A percentile compares a stretch with the other conserved stretches of the same genome.
Conservation (phyloP, 2,113 vertebrate genomes). For the Tupaia tana region DNA sequence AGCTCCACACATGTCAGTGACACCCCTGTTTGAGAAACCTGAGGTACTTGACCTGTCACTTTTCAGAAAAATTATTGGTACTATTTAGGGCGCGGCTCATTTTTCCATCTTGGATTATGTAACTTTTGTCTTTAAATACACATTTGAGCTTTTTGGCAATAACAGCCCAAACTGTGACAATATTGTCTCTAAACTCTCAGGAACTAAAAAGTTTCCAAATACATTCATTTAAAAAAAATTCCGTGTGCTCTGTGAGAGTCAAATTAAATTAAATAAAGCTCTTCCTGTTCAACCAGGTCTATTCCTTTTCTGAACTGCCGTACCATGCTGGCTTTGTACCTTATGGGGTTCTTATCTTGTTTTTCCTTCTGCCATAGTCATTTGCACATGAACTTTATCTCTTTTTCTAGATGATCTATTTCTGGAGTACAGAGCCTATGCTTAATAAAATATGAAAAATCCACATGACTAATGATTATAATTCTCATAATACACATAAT, state of each 20-base stretch:
- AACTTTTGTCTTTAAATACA: conserved; percentile 14
- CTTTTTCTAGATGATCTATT: conserved; percentile 3
- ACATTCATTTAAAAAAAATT: background rate
- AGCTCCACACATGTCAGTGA: background rate
- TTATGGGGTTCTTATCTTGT: background rate
- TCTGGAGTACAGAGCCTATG: background rate
- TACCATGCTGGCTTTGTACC: background rate
- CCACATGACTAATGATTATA: background rate
- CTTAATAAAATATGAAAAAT: conserved; percentile 37
- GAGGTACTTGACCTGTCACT: background rate
- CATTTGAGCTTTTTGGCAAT: background rate
- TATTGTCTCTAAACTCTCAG: background rate
- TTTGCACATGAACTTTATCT: conserved; percentile 14
- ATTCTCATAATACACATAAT: background rate
- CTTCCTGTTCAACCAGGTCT: background rate
- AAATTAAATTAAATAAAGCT: background rate
- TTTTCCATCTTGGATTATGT: background rate
- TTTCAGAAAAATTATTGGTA: background rate
- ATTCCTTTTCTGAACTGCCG: background rate
- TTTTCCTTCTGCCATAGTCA: conserved; percentile 28
- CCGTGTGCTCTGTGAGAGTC: background rate
- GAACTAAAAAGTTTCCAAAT: background rate
- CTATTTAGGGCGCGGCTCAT: background rate
- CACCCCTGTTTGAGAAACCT: background rate
- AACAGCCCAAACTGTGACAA: background rate